Conservation (phyloP, 2,113 vertebrate genomes). For the Athene noctua region DNA sequence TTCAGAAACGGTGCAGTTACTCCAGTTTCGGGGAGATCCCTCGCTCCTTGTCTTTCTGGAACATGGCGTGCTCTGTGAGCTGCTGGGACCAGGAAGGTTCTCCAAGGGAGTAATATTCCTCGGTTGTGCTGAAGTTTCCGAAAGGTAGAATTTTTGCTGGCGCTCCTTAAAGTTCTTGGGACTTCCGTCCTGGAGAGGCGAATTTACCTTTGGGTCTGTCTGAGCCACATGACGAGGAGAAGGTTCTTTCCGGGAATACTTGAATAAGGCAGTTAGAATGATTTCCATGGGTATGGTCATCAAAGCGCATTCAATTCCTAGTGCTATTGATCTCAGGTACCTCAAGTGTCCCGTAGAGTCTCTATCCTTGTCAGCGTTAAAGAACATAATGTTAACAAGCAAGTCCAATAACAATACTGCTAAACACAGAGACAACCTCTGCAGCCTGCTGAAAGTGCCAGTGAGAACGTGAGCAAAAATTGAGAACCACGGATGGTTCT, state of each 20-base stretch:
- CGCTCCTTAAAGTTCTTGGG: background rate
- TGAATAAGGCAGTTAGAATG: slow-evolving; percentile 58
- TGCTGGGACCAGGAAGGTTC: background rate
- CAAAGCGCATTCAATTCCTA: slow-evolving; percentile 68
- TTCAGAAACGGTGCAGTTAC: slow-evolving; percentile 5
- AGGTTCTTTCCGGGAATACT: slow-evolving; percentile 40
- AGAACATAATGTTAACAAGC: slow-evolving; percentile 71
- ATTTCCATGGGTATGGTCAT: slow-evolving; percentile 62
- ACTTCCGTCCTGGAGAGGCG: background rate
- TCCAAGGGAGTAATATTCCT: background rate
- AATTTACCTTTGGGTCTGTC: background rate
- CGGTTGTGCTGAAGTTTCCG: background rate
- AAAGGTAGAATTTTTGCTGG: background rate
- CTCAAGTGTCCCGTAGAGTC: background rate
- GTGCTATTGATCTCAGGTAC: slow-evolving; percentile 11
- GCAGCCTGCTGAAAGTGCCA: slow-evolving; percentile 59
- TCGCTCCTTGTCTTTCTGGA: background rate
- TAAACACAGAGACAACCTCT: slow-evolving; percentile 70
- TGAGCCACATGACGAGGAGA: background rate
- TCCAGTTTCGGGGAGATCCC: background rate
- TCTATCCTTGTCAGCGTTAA: background rate
- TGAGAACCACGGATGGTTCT: slow-evolving; percentile 65
- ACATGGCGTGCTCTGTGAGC: background rate
- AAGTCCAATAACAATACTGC: slow-evolving; percentile 59
- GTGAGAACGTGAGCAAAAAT: background rate